Evolutionary conservation across 2,888 invertebrate species (phyloP).

Genomic region (Phaedon cochleariae): DNA sequence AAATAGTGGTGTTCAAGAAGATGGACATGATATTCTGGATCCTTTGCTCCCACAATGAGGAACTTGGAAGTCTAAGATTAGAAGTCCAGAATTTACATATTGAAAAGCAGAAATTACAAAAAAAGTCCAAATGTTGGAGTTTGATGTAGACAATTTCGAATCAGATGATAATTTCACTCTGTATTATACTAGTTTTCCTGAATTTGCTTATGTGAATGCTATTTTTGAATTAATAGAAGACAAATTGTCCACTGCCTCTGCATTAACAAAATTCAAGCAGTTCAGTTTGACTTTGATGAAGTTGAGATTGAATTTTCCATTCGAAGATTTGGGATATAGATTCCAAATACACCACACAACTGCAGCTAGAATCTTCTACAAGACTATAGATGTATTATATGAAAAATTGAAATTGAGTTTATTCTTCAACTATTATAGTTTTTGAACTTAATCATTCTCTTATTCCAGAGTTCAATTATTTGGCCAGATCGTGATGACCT

Average conservation of each 20-base stretch:
- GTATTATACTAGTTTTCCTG: slow-evolving; percentile 15
- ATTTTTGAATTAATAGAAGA: slow-evolving; percentile 1
- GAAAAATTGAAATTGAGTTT: slow-evolving; percentile 13
- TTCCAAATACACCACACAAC: slow-evolving; percentile 17
- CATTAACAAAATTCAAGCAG: slow-evolving; percentile 7
- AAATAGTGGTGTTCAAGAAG: too few relatives aligned
- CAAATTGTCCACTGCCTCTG: neutral
- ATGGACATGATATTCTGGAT: neutral
- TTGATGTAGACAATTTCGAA: slow-evolving; percentile 8
- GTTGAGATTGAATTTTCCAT: slow-evolving; percentile 17
- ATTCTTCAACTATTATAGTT: neutral
- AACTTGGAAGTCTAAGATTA: neutral
- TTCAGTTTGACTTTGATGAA: slow-evolving; percentile 20
- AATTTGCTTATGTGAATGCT: slow-evolving; percentile 12
- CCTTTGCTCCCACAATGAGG: neutral
- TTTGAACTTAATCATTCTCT: too few relatives aligned
- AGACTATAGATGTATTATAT: slow-evolving; percentile 12
- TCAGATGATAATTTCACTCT: slow-evolving; percentile 9
- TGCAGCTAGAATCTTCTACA: slow-evolving; percentile 13
- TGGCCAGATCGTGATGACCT: too few relatives aligned
- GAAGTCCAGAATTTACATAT: neutral
- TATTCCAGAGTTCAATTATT: too few relatives aligned
- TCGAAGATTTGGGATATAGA: slow-evolving; percentile 20
- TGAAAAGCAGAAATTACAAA: slow-evolving; percentile 1
- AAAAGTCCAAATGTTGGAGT: slow-evolving; percentile 4